Percentiles rank a stretch among this genome's conserved stretches.
Evolutionary conservation across 2,797 vertebrate genomes (phyloP).

Genomic region (Pseudochaenichthys georgianus): DNA sequence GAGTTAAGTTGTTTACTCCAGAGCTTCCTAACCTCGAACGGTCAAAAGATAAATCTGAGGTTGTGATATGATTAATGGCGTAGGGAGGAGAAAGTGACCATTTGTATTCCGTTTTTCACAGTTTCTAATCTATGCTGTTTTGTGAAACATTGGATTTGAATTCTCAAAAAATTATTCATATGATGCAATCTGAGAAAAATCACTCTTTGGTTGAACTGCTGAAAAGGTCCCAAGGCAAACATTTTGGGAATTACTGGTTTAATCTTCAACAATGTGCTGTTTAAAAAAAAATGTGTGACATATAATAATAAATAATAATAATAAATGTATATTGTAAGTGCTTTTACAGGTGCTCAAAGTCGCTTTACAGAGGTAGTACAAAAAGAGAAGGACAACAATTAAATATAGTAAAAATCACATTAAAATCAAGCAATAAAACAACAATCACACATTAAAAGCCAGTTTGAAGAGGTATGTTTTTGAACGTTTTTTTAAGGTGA

Average conservation of each 20-base stretch:
- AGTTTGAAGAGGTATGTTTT: no score
- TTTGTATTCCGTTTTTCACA: neutral
- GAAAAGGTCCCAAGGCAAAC: neutral
- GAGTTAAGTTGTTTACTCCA: neutral
- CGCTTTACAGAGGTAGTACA: no score
- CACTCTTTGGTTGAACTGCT: neutral
- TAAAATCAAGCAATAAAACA: no score
- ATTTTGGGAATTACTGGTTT: neutral
- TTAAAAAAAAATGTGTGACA: no score
- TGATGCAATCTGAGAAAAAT: neutral
- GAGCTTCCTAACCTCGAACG: neutral
- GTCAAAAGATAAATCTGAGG: constrained; percentile 5
- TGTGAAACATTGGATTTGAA: neutral
- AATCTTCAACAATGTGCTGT: no score
- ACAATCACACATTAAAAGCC: no score
- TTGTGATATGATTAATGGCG: neutral
- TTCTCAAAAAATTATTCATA: neutral
- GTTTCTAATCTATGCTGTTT: neutral
- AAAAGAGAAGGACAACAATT: no score
- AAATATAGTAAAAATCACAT: no score
- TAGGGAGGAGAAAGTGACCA: neutral
- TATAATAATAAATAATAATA: no score
- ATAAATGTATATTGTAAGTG: no score
- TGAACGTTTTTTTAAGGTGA: no score
- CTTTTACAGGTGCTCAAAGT: no score